Evolutionary conservation across 2,888 invertebrate genomes (phyloP).

Genomic region (Megaustenia siamemsis): DNA sequence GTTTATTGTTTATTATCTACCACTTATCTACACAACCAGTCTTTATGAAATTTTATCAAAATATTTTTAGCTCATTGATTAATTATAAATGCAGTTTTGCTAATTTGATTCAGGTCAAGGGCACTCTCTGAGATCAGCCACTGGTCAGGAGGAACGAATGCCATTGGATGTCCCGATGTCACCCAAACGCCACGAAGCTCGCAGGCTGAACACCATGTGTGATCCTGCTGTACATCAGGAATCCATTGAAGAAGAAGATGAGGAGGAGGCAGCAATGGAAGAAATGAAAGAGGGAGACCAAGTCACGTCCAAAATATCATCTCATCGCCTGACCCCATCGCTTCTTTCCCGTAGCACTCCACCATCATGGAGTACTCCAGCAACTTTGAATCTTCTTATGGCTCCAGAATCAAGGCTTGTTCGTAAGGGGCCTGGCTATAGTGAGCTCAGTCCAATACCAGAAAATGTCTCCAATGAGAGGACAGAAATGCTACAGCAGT

Average conservation of each 20-base stretch:
- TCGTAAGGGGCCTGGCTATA: slow-evolving; percentile 74
- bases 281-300: slow-evolving; percentile 7
- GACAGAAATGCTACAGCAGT: slow-evolving; percentile 65
- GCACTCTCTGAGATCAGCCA: slow-evolving; percentile 48
- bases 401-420: slow-evolving; percentile 46
- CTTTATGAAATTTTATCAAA: too few species aligned
- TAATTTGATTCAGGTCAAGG: slow-evolving; percentile 53
- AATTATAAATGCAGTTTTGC: neutral
- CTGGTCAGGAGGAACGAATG: slow-evolving; percentile 62
- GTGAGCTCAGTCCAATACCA: slow-evolving; percentile 65
- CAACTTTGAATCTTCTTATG: slow-evolving; percentile 2
- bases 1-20: too few species aligned
- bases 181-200: slow-evolving; percentile 59
- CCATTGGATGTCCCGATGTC: slow-evolving; percentile 64
- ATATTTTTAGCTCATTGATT: neutral
- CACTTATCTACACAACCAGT: too few species aligned
- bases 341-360: slow-evolving; percentile 31
- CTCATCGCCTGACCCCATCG: slow-evolving; percentile 41
- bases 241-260: slow-evolving; percentile 66
- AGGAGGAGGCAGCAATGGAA: slow-evolving; percentile 49
- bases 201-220: slow-evolving; percentile 67
- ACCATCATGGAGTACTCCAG: neutral
- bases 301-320: neutral
- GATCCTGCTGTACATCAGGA: slow-evolving; percentile 63
- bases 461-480: slow-evolving; percentile 63